Base-by-base conservation (phyloP, 2,888 invertebrate species). In the Oligia strigilis region DNA sequence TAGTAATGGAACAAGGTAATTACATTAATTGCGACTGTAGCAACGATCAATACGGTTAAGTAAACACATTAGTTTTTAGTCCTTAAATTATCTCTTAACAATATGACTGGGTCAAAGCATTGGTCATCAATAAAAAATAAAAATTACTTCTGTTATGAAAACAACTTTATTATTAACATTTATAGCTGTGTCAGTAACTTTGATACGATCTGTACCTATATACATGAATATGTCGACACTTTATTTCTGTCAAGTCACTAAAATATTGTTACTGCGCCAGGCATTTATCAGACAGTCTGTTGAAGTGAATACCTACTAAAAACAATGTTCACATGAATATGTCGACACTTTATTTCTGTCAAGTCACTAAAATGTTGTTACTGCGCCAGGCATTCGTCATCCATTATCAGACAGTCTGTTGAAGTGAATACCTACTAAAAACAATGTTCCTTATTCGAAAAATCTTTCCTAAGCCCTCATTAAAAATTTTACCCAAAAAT, bases 241-340 rank as follows among this genome's bases (percentile, higher is more conserved):
- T 67, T 4, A n/a, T 46, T 17, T n/a, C n/a, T 67, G n/a, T 67
- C n/a, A 67, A 67, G 2, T 67, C 2, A 67, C 8, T 67, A 8
- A 67, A 4, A n/a, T 43, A 9, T 17, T 67, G 9, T 67, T n/a
- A 67, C 46, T n/a, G n/a, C 17, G 43, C 17, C 17, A 46, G n/a
- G 9, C 43, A 43, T n/a, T n/a, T 23, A 14, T 14, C 5, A 46
- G 13, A 29, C 9, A 23, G 43, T n/a, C 9, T 67, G 14, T 67
- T 67, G 43, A n/a, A n/a, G 66, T 67, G 17, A 36, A 23, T 14
- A 40, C 8, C 23, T 67, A 67, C n/a, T 46, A 17, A 17, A 6
- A 46, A 52, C 19, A 52, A 76, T 76, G 76, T 62, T 36, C 23
- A n/a, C n/a, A n/a, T n/a, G n/a, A n/a, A n/a, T n/a, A n/a, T n/a